Evolutionary conservation across 2,797 vertebrate species (phyloP).

Genomic region (Microctenopoma steveboyesi): DNA sequence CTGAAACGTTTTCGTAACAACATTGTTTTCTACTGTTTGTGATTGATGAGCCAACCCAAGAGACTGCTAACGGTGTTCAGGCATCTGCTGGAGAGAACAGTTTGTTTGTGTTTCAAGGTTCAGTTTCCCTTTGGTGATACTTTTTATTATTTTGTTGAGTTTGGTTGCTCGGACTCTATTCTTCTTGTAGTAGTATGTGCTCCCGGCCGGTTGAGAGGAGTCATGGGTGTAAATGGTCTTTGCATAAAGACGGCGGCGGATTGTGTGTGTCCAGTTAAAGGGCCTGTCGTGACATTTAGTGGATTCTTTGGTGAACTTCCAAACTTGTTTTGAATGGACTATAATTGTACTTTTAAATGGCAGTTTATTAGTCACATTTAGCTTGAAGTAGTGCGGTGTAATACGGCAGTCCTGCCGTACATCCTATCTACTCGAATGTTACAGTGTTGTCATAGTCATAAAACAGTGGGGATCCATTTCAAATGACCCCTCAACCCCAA

Average conservation of each 20-base stretch:
- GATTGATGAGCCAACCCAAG: constrained; percentile 18
- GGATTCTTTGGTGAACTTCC: not conserved
- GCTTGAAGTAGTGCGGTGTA: not conserved
- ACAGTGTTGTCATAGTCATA: constrained; percentile 17
- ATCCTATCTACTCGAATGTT: constrained; percentile 5
- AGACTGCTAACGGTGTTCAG: not conserved
- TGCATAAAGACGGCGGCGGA: no score
- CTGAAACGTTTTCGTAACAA: constrained; percentile 24
- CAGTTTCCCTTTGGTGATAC: not conserved
- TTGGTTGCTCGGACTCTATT: constrained; percentile 7
- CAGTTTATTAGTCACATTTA: not conserved
- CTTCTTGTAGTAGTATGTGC: no score
- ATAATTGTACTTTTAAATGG: not conserved
- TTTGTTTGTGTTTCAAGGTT: constrained; percentile 37
- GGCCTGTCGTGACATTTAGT: constrained; percentile 6
- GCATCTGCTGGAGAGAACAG: constrained; percentile 21
- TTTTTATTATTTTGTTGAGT: not conserved
- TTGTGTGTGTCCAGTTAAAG: not conserved
- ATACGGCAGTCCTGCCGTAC: constrained; percentile 3
- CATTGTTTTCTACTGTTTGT: constrained; percentile 16
- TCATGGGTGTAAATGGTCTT: no score
- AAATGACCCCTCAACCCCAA: constrained; percentile 28
- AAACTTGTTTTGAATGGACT: constrained; percentile 6
- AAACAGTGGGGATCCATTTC: constrained; percentile 36
- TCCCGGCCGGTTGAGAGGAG: no score